These are phyloP conservation scores for Sandelia bainsii DNA, from an alignment of 2,797 vertebrate genomes.

Conservation along the genomic window DNA sequence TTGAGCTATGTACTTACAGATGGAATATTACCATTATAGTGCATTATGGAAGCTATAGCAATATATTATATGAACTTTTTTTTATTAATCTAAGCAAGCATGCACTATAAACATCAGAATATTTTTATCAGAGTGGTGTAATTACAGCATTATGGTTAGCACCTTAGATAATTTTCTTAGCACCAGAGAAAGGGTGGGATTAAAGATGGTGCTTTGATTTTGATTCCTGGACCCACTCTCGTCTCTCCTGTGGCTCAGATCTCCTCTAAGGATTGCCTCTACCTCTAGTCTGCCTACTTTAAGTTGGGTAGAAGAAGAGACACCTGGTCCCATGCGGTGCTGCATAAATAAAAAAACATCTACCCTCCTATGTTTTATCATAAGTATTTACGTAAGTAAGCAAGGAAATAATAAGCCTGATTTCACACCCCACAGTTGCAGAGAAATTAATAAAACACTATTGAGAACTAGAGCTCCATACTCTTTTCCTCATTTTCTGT, in stretches of 20 bases:
- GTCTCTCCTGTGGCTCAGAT: constrained; percentile 83
- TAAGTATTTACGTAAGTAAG: constrained; percentile 27
- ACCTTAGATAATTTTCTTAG: constrained; percentile 73
- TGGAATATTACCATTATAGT: constrained; percentile 50
- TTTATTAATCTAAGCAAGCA: constrained; percentile 63
- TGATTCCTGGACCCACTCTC: constrained; percentile 63
- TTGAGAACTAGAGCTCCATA: constrained; percentile 56
- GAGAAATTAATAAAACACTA: constrained; percentile 53
- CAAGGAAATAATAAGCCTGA: constrained; percentile 26
- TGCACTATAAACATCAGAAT: constrained; percentile 69
- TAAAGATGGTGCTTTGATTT: constrained; percentile 63
- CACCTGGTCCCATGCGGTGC: constrained; percentile 33
- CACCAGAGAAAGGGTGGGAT: constrained; percentile 85
- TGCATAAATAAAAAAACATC: constrained; percentile 38
- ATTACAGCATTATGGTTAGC: constrained; percentile 78
- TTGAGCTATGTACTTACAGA: constrained; percentile 34
- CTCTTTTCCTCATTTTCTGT: constrained; percentile 9
- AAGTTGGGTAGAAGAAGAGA: constrained; percentile 36
- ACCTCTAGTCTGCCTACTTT: constrained; percentile 48
- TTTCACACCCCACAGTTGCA: constrained; percentile 63
- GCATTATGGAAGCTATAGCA: constrained; percentile 58
- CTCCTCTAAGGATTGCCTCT: constrained; percentile 57
- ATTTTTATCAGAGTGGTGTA: constrained; percentile 77
- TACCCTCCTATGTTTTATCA: constrained; percentile 23
- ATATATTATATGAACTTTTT: constrained; percentile 57